These are phyloP conservation scores for Alectoris magna DNA, from an alignment of 2,797 vertebrate genomes.

Conservation along the genomic window DNA sequence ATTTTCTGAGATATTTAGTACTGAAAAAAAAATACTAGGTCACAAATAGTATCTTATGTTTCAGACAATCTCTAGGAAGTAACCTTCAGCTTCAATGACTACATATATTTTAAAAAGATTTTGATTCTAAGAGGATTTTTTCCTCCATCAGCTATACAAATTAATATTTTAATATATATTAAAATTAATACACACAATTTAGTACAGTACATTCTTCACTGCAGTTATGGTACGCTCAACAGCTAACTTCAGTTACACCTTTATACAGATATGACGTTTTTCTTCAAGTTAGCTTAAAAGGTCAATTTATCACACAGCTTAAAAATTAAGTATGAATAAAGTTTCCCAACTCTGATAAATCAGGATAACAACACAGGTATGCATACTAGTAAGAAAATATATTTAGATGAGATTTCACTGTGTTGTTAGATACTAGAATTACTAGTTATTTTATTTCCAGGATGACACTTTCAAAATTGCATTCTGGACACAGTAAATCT, in stretches of 20 bases:
- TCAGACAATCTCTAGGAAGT: neutral
- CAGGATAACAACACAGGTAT: neutral
- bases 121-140: neutral
- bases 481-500: neutral
- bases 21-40: neutral
- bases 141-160: neutral
- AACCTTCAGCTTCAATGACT: neutral
- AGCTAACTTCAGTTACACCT: neutral
- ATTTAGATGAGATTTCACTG: neutral
- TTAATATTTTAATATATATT: neutral
- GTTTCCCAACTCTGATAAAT: neutral
- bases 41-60: neutral
- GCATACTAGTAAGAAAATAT: neutral
- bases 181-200: neutral
- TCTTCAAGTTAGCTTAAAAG: neutral
- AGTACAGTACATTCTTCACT: neutral
- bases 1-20: neutral
- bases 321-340: neutral
- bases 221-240: neutral
- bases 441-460: neutral
- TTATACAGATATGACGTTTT: neutral
- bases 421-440: neutral
- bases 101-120: neutral
- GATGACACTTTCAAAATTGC: neutral
- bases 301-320: neutral